Evolutionary conservation across 2,113 vertebrate genomes (phyloP).

Genomic region (Muntiacus reevesi): DNA sequence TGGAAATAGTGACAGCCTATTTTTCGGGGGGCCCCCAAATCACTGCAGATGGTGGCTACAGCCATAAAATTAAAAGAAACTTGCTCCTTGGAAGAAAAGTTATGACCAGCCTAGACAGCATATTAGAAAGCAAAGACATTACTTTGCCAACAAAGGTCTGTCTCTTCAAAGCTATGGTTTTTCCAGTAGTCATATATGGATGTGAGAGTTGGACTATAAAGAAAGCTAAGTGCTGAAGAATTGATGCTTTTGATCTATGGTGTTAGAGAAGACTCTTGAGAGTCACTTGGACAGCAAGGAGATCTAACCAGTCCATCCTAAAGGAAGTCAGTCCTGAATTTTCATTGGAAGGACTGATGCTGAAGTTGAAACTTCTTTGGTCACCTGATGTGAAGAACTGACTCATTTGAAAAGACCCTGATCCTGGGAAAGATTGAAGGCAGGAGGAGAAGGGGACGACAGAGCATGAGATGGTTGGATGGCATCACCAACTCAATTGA

Average conservation of each 20-base stretch:
- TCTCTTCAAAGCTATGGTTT: neutral
- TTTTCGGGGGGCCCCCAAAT: neutral
- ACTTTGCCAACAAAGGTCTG: fast-evolving
- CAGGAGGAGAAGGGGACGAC: neutral
- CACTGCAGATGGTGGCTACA: neutral
- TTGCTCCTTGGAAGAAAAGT: neutral
- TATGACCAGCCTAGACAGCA: neutral
- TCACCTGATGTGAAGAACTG: fast-evolving
- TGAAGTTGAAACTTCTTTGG: neutral
- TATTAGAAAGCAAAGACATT: neutral
- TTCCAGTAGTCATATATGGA: neutral
- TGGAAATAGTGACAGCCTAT: neutral
- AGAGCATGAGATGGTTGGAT: neutral
- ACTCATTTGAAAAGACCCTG: neutral
- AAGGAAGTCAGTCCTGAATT: neutral
- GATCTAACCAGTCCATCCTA: neutral
- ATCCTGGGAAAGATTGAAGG: neutral
- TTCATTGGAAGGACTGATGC: neutral
- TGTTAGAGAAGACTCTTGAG: neutral
- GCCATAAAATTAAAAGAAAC: neutral
- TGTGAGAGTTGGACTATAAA: neutral
- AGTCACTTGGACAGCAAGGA: neutral
- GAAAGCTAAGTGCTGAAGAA: neutral
- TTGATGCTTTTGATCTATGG: neutral
- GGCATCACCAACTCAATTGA: neutral